These are phyloP conservation scores for Lamellibrachia columna DNA, from an alignment of 2,888 invertebrate species.

Conservation along the genomic window DNA sequence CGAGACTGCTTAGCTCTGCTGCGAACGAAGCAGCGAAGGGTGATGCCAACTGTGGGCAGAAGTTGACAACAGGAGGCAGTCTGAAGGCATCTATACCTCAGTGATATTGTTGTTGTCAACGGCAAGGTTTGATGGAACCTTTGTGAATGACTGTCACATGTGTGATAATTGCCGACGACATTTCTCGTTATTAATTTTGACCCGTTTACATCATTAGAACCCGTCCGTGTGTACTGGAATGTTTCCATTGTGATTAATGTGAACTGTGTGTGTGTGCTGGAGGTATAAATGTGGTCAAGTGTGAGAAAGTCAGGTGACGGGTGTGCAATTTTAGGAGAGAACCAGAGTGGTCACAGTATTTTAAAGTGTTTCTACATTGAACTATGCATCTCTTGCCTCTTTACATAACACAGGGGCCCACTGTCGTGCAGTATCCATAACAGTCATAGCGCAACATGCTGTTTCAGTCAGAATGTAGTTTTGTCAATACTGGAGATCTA, in stretches of 20 bases:
- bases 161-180: neutral
- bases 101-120: neutral
- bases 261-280: neutral
- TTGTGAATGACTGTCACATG: neutral
- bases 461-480: neutral
- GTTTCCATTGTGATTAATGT: neutral
- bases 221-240: neutral
- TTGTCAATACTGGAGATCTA: neutral
- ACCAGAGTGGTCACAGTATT: neutral
- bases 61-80: slow-evolving; percentile 13
- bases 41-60: slow-evolving; percentile 7
- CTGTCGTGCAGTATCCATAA: neutral
- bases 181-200: neutral
- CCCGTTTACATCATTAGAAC: neutral
- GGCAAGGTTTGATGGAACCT: neutral
- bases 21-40: neutral
- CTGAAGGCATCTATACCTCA: slow-evolving; percentile 5
- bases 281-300: neutral
- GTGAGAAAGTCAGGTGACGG: neutral
- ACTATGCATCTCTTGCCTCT: neutral
- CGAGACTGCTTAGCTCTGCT: slow-evolving; percentile 25
- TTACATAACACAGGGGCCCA: neutral
- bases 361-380: neutral
- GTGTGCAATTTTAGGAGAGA: neutral
- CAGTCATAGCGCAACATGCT: neutral